Evolutionary conservation across 1,140 invertebrate species (phyloP).

Genomic region (Listronotus bonariensis): DNA sequence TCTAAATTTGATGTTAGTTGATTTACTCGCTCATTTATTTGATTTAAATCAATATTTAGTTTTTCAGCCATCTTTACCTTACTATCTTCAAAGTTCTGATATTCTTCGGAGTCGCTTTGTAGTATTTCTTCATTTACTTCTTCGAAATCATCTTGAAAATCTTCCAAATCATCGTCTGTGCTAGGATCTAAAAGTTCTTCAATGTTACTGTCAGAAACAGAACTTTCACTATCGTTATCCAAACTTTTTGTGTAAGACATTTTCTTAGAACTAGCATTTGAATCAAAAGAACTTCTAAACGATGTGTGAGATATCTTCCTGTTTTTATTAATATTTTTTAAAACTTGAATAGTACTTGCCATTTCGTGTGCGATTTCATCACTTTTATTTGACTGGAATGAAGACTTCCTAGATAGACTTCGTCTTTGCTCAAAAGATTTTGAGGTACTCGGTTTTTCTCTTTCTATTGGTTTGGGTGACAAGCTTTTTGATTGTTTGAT

Average conservation of each 20-base stretch:
- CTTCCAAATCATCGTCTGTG: conserved; percentile 56
- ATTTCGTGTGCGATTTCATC: conserved; percentile 36
- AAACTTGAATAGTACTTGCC: conserved; percentile 17
- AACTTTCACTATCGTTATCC: conserved; percentile 59
- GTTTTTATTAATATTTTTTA: conserved; percentile 29
- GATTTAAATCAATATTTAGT: conserved; percentile 41
- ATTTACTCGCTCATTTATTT: conserved; percentile 38
- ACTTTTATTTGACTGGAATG: conserved; percentile 24
- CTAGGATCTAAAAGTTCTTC: conserved; percentile 53
- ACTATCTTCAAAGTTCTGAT: conserved; percentile 42
- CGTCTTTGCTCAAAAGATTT: conserved; percentile 7
- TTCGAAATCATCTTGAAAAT: conserved; percentile 56
- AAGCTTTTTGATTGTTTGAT: conserved; percentile 22
- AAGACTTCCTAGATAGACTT: conserved; percentile 22
- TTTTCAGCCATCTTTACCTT: conserved; percentile 35
- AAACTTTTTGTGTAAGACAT: conserved; percentile 54
- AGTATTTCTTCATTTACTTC: conserved; percentile 49
- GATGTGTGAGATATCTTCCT: conserved; percentile 35
- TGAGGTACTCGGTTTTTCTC: conserved; percentile 17
- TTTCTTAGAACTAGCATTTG: conserved; percentile 52
- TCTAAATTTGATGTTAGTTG: conserved; percentile 36
- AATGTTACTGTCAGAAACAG: conserved; percentile 55
- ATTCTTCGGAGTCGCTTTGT: conserved; percentile 42
- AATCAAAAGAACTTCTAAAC: conserved; percentile 51
- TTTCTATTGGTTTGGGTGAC: conserved; percentile 12